phyloP scores from a whole-genome alignment of 1,140 invertebrate species.

The Leptinotarsa lineolata region DNA sequence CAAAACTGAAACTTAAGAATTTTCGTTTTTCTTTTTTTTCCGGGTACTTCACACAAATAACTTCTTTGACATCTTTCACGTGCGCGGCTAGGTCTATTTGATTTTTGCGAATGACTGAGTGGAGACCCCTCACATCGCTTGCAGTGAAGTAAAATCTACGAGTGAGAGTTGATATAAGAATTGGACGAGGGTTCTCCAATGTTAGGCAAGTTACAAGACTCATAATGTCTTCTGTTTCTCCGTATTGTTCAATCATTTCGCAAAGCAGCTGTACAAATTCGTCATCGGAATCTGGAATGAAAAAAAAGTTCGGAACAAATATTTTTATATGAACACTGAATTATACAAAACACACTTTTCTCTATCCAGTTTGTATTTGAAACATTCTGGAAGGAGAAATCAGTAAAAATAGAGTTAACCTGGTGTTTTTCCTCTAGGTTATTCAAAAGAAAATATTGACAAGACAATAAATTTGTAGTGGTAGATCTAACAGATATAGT shows the following conservation, averaged over 20 bases:
- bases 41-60: not conserved
- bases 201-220: slow-evolving; percentile 25
- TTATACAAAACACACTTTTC: no score
- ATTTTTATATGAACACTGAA: no score
- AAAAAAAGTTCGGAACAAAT: no score
- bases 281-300: slow-evolving; percentile 7
- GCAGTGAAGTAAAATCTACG: slow-evolving; percentile 41
- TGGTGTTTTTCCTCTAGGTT: no score
- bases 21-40: not conserved
- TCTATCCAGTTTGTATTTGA: no score
- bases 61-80: not conserved
- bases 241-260: slow-evolving; percentile 28
- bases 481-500: no score
- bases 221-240: slow-evolving; percentile 31
- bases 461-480: no score
- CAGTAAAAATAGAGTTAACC: not conserved
- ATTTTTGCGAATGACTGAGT: slow-evolving; percentile 21
- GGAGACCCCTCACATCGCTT: slow-evolving; percentile 27
- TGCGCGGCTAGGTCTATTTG: not conserved
- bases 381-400: not conserved
- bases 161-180: slow-evolving; percentile 42
- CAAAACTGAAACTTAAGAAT: not conserved
- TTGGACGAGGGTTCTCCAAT: slow-evolving; percentile 17
- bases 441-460: no score
- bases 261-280: slow-evolving; percentile 14